Evolutionary conservation across 2,113 vertebrate genomes (phyloP), one percentile per base, ranked within the genome.

Genomic region (Myrmecobius fasciatus): DNA sequence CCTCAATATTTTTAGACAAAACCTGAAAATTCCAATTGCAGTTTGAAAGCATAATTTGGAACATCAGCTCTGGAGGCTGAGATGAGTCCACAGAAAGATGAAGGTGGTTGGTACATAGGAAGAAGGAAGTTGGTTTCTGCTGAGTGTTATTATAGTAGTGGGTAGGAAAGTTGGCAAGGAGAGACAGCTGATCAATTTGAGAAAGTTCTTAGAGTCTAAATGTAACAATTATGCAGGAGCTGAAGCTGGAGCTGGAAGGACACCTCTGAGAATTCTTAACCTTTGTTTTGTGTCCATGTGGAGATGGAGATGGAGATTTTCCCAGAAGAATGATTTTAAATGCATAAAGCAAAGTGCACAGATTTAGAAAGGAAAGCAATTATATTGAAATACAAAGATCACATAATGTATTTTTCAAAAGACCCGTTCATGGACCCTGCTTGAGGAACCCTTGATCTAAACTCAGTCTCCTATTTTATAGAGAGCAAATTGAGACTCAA

Each of bases 1-100:
- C 67, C 67, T 43, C 67, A 83, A 83, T 83, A 83, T 83, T 83
- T 83, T 83, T 83, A 83, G 67, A 83, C 67, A 83, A 83, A 83
- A 83, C 67, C 67, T 83, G 67, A 83, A 83, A 83, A 83, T 83
- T 83, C 36, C 67, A 83, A 83, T 83, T 43, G 67, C 36, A 83
- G 67, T 83, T 83, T 83, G 67, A 83, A 83, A 83, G 67, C 67
- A 83, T 83, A 10, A 17, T 36, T 92, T 25, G 25, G 53, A 1
- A 54, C 90, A 53, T 95, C 90, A 43, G 53, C 47, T 48, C 11
- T 20, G 48, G 92, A 52, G 56, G 7, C 9, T 43, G 83, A 89
- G 56, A 54, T 8, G 31, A 83, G 9, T 49, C 25, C 51, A 24
- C 67, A 54, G 89, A 91, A 89, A 60, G 48, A 36, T 31, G 54